These are phyloP conservation scores for Syrrhaptes paradoxus DNA, from an alignment of 2,113 vertebrate species.

Conservation along the genomic window DNA sequence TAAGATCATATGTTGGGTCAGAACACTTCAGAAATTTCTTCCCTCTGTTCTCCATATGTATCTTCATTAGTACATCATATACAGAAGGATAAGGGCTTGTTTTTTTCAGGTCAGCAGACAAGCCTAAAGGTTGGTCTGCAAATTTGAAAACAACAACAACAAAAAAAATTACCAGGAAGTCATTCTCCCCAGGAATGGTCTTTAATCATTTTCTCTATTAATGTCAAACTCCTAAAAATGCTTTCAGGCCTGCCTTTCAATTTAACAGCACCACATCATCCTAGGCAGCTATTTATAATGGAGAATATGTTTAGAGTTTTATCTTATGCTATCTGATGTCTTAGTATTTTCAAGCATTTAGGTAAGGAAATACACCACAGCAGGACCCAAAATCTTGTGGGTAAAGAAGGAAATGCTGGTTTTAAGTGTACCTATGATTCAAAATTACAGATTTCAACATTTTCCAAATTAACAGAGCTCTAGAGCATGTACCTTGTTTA, in stretches of 20 bases:
- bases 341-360: neutral
- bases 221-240: neutral
- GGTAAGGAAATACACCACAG: neutral
- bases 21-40: neutral
- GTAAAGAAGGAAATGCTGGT: neutral
- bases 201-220: neutral
- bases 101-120: neutral
- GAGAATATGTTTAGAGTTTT: neutral
- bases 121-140: neutral
- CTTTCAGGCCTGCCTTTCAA: neutral
- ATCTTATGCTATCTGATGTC: neutral
- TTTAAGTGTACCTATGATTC: neutral
- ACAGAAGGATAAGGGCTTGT: neutral
- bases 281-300: neutral
- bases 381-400: neutral
- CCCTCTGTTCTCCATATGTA: neutral
- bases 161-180: neutral
- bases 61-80: neutral
- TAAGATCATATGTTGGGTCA: neutral
- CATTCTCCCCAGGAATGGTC: neutral
- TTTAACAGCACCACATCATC: neutral
- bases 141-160: neutral
- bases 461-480: neutral
- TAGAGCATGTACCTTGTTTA: neutral
- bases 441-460: neutral